Evolutionary conservation across 1,140 invertebrate species (phyloP), one percentile per base, ranked within the genome.

Genomic region (Pteromalus puparum): DNA sequence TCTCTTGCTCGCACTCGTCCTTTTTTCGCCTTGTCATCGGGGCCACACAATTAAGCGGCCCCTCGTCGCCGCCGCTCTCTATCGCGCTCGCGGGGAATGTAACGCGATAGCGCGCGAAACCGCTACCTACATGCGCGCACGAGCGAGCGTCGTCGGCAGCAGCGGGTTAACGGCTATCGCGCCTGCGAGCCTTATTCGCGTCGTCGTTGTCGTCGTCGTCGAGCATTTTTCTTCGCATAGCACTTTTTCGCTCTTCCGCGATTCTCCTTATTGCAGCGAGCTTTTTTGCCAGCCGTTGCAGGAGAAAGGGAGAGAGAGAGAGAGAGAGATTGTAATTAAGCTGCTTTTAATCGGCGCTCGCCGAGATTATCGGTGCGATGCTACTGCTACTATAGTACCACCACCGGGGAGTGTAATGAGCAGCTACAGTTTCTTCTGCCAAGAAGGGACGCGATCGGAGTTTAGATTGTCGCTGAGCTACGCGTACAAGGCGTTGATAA

Each of bases 31-130:
- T 61, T 61, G n/a, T 65, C 67, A 75, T 75, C 24, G 28, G 38
- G 48, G 67, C 30, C 65, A 70, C 34, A 85, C 75, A 81, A 77
- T 85, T 81, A 81, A 85, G 78, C 28, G 46, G 28, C 67, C 46
- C n/a, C 46, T 34, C 46, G 53, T 30, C 21, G 53, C 74, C 34
- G 53, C 53, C 26, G 15, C 26, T 26, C 30, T 79, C 78, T 85
- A 86, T 86, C 85, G 21, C 53, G 6, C 21, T 13, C 48, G 18
- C 53, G 18, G 53, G 87, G 87, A 87, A 88, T 88, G 73, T 82
- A 83, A 82, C 81, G 86, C 84, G 90, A 90, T 89, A 90, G 81
- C 84, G 46, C 84, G 78, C 72, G 65, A 83, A 84, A 86, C 88
- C 86, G 87, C 87, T 88, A 88, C 86, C 87, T 86, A 87, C 87